Percentiles rank a stretch among this genome's conserved stretches.
These are phyloP conservation scores for Coremacera marginata DNA, from an alignment of 2,888 invertebrate genomes.

Conservation along the genomic window DNA sequence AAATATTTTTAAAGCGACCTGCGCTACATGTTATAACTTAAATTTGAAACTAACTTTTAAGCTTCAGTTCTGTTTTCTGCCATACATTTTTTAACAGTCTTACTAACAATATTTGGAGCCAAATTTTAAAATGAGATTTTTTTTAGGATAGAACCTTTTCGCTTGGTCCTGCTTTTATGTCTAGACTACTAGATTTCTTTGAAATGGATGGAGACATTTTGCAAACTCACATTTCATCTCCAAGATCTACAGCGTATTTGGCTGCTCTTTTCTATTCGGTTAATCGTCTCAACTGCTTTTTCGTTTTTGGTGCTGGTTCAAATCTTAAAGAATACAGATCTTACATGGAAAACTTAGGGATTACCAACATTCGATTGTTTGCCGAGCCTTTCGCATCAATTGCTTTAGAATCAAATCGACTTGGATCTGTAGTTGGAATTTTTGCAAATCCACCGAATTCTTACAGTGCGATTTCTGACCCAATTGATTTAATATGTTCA, in stretches of 20 bases:
- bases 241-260: constrained; percentile 83
- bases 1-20: no score
- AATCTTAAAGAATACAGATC: constrained; percentile 74
- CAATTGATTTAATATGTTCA: constrained; percentile 84
- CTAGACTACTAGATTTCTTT: constrained; percentile 74
- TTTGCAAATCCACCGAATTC: constrained; percentile 85
- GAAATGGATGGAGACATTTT: constrained; percentile 80
- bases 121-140: neutral
- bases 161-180: constrained; percentile 82
- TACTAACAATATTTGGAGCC: neutral
- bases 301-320: constrained; percentile 75
- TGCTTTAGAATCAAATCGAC: constrained; percentile 70
- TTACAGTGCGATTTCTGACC: constrained; percentile 83
- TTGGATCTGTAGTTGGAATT: constrained; percentile 75
- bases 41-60: no score
- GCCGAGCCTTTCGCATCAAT: constrained; percentile 71
- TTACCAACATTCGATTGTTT: constrained; percentile 72
- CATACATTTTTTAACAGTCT: no score
- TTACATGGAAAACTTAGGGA: constrained; percentile 78
- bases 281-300: constrained; percentile 73
- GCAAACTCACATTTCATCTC: constrained; percentile 84
- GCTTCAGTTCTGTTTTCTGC: no score
- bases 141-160: constrained; percentile 83
- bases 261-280: constrained; percentile 76
- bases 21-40: no score